Conservation (phyloP, 2,113 vertebrate genomes). For the Sphaerodactylus townsendi region DNA sequence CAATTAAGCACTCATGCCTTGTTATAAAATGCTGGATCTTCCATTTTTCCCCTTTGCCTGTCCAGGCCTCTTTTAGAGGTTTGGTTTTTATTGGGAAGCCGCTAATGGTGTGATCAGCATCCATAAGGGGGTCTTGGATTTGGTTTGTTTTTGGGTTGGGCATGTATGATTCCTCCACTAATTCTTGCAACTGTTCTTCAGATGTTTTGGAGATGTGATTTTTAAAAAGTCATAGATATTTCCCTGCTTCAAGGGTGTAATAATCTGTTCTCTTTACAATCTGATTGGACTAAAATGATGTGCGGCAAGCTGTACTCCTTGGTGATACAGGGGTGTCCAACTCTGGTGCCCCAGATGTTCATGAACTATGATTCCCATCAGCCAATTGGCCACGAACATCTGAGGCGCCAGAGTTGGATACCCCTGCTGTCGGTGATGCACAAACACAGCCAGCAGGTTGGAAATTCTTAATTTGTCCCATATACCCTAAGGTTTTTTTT, state of each 20-base stretch:
- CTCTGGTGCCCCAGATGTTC: too few relatives aligned
- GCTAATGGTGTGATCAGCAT: neutral
- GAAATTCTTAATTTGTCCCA: neutral
- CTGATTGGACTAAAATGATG: conserved; percentile 14
- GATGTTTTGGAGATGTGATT: neutral
- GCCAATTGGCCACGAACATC: too few relatives aligned
- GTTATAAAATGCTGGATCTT: neutral
- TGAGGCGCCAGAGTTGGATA: too few relatives aligned
- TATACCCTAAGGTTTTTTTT: too few relatives aligned
- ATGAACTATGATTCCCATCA: too few relatives aligned
- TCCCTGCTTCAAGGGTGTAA: neutral
- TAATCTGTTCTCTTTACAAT: neutral
- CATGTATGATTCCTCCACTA: neutral
- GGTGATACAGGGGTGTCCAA: too few relatives aligned
- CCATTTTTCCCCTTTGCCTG: neutral
- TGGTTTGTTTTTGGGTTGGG: neutral
- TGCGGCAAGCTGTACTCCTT: too few relatives aligned
- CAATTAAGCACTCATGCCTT: neutral
- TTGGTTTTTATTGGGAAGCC: neutral
- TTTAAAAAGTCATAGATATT: neutral
- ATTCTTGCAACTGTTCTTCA: neutral
- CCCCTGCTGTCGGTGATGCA: neutral
- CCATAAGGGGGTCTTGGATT: neutral
- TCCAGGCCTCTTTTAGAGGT: neutral
- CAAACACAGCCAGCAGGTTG: neutral